These are phyloP conservation scores for Vombatus ursinus DNA, from an alignment of 2,113 vertebrate genomes.

Conservation along the genomic window DNA sequence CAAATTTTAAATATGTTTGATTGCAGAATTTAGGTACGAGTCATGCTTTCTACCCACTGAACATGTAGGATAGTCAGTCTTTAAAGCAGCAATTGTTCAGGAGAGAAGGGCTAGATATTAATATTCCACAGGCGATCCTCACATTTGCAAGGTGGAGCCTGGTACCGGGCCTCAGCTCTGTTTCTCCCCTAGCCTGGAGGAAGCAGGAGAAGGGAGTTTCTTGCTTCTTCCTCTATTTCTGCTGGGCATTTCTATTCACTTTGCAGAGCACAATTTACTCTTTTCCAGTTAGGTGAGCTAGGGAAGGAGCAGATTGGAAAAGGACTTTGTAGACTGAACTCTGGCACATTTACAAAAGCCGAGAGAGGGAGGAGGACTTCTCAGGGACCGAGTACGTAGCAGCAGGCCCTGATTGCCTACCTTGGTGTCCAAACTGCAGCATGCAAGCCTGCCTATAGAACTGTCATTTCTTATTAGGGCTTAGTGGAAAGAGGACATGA, in stretches of 20 bases:
- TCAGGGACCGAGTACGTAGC: background rate
- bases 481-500: conserved; percentile 34
- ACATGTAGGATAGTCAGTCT: background rate
- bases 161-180: background rate
- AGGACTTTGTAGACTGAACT: background rate
- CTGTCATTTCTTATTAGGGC: background rate
- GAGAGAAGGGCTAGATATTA: conserved; percentile 37
- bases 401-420: background rate
- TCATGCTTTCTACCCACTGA: background rate
- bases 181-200: conserved; percentile 21
- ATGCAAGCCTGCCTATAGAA: background rate
- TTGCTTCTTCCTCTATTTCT: conserved; percentile 48
- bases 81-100: background rate
- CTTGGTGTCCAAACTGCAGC: background rate
- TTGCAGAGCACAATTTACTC: background rate
- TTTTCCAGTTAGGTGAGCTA: background rate
- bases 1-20: conserved; percentile 66
- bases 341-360: background rate
- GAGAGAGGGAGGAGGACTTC: background rate
- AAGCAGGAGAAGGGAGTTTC: conserved; percentile 34
- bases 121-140: conserved; percentile 32
- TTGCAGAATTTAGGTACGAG: conserved; percentile 48
- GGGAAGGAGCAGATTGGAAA: background rate
- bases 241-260: background rate
- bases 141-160: conserved; percentile 13